Evolutionary conservation across 2,113 vertebrate species (phyloP), one percentile per base, ranked within the genome.

Genomic region (Bettongia penicillata): DNA sequence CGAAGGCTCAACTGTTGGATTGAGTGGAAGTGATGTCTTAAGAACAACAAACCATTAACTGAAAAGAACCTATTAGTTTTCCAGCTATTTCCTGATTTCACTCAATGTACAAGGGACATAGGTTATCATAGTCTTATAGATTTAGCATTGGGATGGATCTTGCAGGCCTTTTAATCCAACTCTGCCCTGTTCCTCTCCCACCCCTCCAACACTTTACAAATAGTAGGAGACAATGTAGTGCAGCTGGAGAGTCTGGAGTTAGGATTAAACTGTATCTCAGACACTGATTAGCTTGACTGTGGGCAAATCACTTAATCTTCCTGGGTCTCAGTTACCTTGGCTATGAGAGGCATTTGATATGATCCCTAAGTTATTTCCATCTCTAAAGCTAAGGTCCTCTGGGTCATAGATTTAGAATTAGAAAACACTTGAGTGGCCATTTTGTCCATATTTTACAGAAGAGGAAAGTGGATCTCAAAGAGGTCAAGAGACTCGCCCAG

Each of bases 1-100:
- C 31, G 93, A 93, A 91, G 92, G 97, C 94, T 92, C 43, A 52
- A n/a, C 8, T 93, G 92, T 92, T 26, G 43, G 90, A 24, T 6
- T 89, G 91, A 3, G 0, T 48, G 0, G 25, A 90, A 28, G 7
- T 51, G 22, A 31, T 93, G 47, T 91, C 50, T 57, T 92, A 43
- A 31, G 57, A 91, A 14, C 49, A 48, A 61, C 1, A n/a, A 57
- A 43, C 90, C 92, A 90, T 43, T 10, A 51, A 14, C 24, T 3
- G 37, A 43, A 47, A 12, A 91, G 25, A 89, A 92, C 23, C 77
- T 93, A 93, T 51, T 84, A 43, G 43, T 84, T 84, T 84, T 84
- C 68, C 43, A 84, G 68, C 37, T 43, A 6, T 84, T 43, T 8
- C 19, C 68, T 84, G n/a, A 84, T 84, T 84, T 43, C 68, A 84